A percentile compares a stretch with the other conserved stretches of the same genome.
Evolutionary conservation across 2,797 vertebrate genomes (phyloP).

Genomic region (Chromobotia macracanthus): DNA sequence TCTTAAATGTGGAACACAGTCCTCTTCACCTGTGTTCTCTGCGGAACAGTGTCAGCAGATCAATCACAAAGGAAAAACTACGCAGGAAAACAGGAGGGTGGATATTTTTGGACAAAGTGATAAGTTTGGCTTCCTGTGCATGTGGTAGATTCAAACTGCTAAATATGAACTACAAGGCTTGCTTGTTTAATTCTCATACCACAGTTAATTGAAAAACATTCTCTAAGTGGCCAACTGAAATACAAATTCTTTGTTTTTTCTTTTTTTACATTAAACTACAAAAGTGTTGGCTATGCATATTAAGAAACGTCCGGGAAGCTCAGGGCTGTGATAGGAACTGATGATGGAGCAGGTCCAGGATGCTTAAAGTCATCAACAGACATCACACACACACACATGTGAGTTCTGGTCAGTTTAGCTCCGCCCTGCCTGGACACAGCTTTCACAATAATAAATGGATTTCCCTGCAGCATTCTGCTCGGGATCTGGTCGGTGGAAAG

Average conservation of each 20-base stretch:
- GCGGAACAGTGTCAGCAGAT: background rate
- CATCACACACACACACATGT: slow-evolving; percentile 13
- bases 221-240: background rate
- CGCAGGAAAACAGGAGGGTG: slow-evolving; percentile 8
- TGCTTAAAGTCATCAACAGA: slow-evolving; percentile 29
- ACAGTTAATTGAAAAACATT: background rate
- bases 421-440: slow-evolving; percentile 49
- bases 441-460: slow-evolving; percentile 58
- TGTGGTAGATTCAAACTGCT: background rate
- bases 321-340: slow-evolving; percentile 42
- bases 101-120: background rate
- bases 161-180: background rate
- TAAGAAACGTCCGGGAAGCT: slow-evolving; percentile 30
- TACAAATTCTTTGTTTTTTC: too few species aligned
- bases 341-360: slow-evolving; percentile 37
- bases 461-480: slow-evolving; percentile 51
- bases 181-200: background rate
- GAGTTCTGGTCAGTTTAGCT: slow-evolving; percentile 15
- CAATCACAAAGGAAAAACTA: slow-evolving; percentile 10
- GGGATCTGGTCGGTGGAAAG: slow-evolving; percentile 61
- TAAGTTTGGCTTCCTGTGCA: background rate
- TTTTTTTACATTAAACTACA: background rate
- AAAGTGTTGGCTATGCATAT: slow-evolving; percentile 8
- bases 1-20: slow-evolving; percentile 4
- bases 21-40: slow-evolving; percentile 24